phyloP scores from a whole-genome alignment of 2,888 invertebrate genomes.

The Cyrtodaria siliqua region DNA sequence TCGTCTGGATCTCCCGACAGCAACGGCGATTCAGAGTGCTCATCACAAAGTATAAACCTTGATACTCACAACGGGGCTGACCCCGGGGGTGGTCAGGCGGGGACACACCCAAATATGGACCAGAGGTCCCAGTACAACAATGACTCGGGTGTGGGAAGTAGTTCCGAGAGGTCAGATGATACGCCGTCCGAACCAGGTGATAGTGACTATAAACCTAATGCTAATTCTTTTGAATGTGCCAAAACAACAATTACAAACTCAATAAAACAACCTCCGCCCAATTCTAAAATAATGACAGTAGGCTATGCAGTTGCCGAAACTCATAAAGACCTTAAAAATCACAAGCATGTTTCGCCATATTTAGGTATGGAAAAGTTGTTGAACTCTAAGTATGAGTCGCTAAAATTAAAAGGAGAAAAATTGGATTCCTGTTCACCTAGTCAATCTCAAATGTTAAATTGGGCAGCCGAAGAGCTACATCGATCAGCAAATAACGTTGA shows the following conservation, averaged over 20 bases:
- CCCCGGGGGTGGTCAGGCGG: conserved; percentile 66
- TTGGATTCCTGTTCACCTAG: conserved; percentile 56
- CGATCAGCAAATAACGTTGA: conserved; percentile 48
- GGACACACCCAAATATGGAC: conserved; percentile 63
- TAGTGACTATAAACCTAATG: conserved; percentile 72
- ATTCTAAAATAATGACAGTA: conserved; percentile 72
- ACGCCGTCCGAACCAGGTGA: conserved; percentile 81
- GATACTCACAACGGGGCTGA: conserved; percentile 70
- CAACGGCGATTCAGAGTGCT: conserved; percentile 77
- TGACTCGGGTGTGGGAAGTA: conserved; percentile 82
- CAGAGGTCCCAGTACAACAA: conserved; percentile 75
- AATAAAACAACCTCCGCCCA: conserved; percentile 53
- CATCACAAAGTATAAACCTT: conserved; percentile 74
- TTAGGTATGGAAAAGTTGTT: conserved; percentile 29
- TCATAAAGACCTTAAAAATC: conserved; percentile 47
- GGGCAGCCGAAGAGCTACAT: conserved; percentile 32
- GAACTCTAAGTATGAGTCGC: conserved; percentile 43
- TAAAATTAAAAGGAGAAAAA: conserved; percentile 52
- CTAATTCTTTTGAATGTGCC: conserved; percentile 64
- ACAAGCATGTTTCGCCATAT: conserved; percentile 51
- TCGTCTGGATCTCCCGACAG: conserved; percentile 64
- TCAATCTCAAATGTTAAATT: conserved; percentile 42
- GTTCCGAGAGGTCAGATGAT: conserved; percentile 81
- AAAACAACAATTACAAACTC: conserved; percentile 50
- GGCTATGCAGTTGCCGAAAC: conserved; percentile 69